Evolutionary conservation across 2,797 vertebrate species (phyloP), one percentile per base, ranked within the genome.

Genomic region (Liasis olivaceus): DNA sequence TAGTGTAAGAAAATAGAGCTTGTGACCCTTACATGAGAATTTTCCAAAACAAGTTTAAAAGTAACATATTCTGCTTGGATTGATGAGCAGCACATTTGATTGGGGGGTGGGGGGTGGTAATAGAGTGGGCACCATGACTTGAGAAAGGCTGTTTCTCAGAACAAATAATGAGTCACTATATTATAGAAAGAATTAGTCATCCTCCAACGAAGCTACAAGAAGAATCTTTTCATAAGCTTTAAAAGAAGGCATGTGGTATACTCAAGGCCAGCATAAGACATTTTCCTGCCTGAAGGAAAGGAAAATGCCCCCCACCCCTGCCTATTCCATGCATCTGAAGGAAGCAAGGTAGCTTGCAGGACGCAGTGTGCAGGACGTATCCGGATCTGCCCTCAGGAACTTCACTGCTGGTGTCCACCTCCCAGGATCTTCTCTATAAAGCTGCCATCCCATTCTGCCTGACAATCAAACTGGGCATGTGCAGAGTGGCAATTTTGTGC

Each of bases 111-210:
- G 5, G 2, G 0, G 0, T 5, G 54, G 72, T 91, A 92, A 92
- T 72, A 51, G 87, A 94, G 88, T 90, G 95, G 95, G 91, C 95
- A 47, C 77, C 17, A 84, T 90, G n/a, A 60, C 94, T 96, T 94
- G 59, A 96, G 93, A 95, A 90, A 94, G 89, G 28, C 84, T 95
- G 92, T 94, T 97, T 96, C 95, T 96, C 95, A 93, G 93, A 96
- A 94, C 87, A 96, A 96, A 95, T 90, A 95, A 36, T 96, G 97
- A 97, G 93, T 97, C 97, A 97, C 91, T 94, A 91, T 91, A 93
- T 95, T 81, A 93, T 87, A 96, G 93, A 95, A 96, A 95, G 90
- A 95, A 96, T 96, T 96, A 97, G 94, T 97, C 96, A 97, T 95
- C 95, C 93, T 94, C 93, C 94, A 93, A 92, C 90, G 92, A 93